Base-by-base conservation (phyloP, 2,888 invertebrate genomes). In the Exocentrus adspersus region DNA sequence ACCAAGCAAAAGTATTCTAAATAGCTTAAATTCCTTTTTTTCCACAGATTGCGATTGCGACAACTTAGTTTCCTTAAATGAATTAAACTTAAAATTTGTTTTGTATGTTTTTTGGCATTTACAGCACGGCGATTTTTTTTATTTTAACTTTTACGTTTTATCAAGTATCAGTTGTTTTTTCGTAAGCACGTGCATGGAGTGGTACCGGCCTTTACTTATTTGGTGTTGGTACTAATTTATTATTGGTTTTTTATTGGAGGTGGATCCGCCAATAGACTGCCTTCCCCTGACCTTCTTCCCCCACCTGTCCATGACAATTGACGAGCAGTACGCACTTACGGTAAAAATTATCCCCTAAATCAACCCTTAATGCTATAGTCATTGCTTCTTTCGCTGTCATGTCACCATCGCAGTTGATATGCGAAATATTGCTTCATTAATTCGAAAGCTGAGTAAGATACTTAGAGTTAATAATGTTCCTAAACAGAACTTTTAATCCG, bases 241-340 rank as follows among this genome's bases (percentile, higher is more conserved):
- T 77, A 60, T 72, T 73, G 65, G 65, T 68, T 72, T 80, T 79
- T 77, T 78, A 74, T 79, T 75, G 70, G 86, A 86, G 86, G 82
- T 82, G 85, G 85, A 86, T 81, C 82, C 84, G 82, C 83, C 85
- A 82, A 82, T 83, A 82, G 84, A 85, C 82, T 80, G 85, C 83
- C 83, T 85, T 81, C 84, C 85, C 82, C 81, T 82, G 79, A 81
- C 81, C 83, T 81, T 81, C 82, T 79, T 80, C 80, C 80, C 81
- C 73, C 78, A 78, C 72, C 75, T 81, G 79, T 82, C 82, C 81
- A 80, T 82, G 81, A 79, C 81, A 79, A 74, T 81, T 78, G 83
- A 83, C 72, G 82, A 83, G 78, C 82, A 80, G 79, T 83, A 79
- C 79, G 82, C 83, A 81, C 79, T 82, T 70, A 83, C 82, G 83